A percentile compares a stretch with the other conserved stretches of the same genome.
Evolutionary conservation across 2,113 vertebrate species (phyloP).

Genomic region (Carollia perspicillata): DNA sequence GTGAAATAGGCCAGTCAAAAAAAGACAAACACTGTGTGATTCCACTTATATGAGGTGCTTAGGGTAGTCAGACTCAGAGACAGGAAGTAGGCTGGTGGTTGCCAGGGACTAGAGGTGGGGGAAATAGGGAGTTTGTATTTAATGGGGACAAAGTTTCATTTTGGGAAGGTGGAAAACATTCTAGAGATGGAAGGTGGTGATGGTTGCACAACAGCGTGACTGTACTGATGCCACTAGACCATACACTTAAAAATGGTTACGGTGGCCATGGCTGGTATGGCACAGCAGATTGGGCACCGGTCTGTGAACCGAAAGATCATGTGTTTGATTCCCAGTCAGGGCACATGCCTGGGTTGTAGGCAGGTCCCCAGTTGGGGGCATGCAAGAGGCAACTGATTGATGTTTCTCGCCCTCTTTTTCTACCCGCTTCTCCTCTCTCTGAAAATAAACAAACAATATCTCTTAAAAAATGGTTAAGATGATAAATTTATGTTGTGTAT

Average conservation of each 20-base stretch:
- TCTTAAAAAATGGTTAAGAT: neutral
- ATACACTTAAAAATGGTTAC: neutral
- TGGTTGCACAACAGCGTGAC: neutral
- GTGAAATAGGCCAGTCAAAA: neutral
- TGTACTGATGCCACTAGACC: neutral
- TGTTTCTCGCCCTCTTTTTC: no score
- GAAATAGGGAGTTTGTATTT: neutral
- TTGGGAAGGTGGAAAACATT: neutral
- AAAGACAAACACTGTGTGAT: neutral
- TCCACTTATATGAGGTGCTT: neutral
- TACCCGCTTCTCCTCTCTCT: no score
- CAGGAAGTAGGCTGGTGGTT: neutral
- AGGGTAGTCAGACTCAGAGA: neutral
- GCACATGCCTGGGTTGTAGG: no score
- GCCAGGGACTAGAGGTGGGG: neutral
- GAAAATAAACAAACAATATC: no score
- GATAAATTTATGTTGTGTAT: neutral
- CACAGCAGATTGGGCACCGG: no score
- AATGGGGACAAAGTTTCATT: neutral
- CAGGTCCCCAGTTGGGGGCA: no score
- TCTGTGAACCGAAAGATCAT: no score
- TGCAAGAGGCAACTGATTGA: no score
- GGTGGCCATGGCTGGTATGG: no score
- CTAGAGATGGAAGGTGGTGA: neutral
- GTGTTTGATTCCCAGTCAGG: no score